Conservation (phyloP, 2,113 vertebrate genomes). For the Leuciscus idus region DNA sequence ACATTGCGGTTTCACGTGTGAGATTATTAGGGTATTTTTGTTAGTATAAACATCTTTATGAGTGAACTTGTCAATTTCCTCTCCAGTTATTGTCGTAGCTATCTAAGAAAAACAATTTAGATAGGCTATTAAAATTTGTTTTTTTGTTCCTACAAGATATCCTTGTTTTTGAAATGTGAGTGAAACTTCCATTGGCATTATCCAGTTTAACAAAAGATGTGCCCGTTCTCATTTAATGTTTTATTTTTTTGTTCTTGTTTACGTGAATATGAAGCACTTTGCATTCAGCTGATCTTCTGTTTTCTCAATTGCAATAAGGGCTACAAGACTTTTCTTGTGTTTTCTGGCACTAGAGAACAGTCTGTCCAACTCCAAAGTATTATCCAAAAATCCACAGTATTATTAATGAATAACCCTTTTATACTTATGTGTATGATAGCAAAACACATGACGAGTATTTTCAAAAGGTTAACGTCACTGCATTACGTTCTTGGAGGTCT, state of each 20-base stretch:
- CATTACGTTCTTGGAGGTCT: neutral
- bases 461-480: neutral
- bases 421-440: neutral
- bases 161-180: neutral
- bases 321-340: neutral
- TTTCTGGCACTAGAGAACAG: neutral
- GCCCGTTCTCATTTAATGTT: neutral
- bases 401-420: slow-evolving; percentile 27
- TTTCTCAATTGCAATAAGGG: neutral
- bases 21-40: neutral
- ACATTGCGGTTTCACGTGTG: too few species aligned
- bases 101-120: neutral
- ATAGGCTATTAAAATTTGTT: neutral
- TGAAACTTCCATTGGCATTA: neutral
- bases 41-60: neutral
- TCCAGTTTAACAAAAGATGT: neutral
- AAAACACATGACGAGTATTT: neutral
- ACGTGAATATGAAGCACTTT: neutral
- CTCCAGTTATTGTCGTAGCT: neutral
- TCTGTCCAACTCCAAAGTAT: neutral
- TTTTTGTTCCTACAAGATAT: neutral
- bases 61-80: neutral
- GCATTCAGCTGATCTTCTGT: neutral
- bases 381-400: neutral
- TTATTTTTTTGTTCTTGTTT: neutral